Conservation (phyloP, 2,888 invertebrate genomes). For the Plemyria rubiginata region DNA sequence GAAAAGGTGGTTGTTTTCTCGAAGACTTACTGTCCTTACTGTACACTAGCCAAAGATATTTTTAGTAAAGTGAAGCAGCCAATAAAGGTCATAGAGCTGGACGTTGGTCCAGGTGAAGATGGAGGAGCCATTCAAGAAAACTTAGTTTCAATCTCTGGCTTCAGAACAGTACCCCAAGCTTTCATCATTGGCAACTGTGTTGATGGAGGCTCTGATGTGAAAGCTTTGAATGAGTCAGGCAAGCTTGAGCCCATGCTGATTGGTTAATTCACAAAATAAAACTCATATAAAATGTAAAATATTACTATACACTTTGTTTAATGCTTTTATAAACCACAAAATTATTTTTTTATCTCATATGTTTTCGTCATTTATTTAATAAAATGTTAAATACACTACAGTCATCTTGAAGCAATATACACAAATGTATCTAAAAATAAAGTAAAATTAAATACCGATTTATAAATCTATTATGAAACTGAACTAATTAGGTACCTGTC, state of each 20-base stretch:
- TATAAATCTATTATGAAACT: not conserved
- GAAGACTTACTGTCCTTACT: conserved; percentile 95
- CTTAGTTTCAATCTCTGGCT: conserved; percentile 92
- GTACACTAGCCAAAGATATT: conserved; percentile 94
- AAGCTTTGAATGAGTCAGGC: conserved; percentile 89
- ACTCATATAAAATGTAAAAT: conserved; percentile 9
- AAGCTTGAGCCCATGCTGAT: conserved; percentile 86
- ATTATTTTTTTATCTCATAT: conserved; percentile 17
- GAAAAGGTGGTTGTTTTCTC: conserved; percentile 96
- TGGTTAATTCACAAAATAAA: conserved; percentile 53
- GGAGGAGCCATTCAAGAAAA: conserved; percentile 91
- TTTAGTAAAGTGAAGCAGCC: conserved; percentile 89
- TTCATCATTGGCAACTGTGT: conserved; percentile 96
- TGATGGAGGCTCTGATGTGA: conserved; percentile 96
- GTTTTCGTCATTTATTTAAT: not conserved
- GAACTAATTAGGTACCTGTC: no score
- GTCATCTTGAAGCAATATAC: not conserved
- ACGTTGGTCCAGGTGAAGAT: conserved; percentile 91
- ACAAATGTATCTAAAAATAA: not conserved
- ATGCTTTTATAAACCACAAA: conserved; percentile 15
- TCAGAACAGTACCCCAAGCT: conserved; percentile 95
- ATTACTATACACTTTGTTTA: not conserved
- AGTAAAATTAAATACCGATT: not conserved
- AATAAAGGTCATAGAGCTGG: conserved; percentile 91
- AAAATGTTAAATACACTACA: not conserved